phyloP scores from a whole-genome alignment of 2,888 invertebrate genomes.

The Drosophila monieri region DNA sequence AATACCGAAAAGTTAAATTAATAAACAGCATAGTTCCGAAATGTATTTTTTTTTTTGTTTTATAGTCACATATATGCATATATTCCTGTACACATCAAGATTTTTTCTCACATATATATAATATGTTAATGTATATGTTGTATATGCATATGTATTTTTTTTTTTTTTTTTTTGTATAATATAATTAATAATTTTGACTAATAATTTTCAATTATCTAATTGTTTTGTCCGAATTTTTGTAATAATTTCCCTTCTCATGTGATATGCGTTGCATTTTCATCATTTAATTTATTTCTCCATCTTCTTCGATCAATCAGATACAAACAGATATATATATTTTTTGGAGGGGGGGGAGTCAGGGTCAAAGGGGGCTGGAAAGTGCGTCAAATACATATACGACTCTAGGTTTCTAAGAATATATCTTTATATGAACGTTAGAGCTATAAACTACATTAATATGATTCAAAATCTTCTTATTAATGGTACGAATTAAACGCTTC shows the following conservation, averaged over 20 bases:
- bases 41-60: conserved; percentile 52
- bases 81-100: conserved; percentile 34
- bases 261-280: conserved; percentile 72
- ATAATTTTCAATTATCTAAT: conserved; percentile 81
- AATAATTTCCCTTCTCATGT: conserved; percentile 40
- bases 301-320: conserved; percentile 7
- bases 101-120: conserved; percentile 23
- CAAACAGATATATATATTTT: conserved; percentile 14
- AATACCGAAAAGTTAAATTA: conserved; percentile 82
- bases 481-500: conserved; percentile 25
- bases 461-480: conserved; percentile 55
- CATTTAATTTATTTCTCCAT: conserved; percentile 39
- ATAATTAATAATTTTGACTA: conserved; percentile 81
- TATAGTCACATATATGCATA: conserved; percentile 37
- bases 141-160: conserved; percentile 31
- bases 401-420: conserved; percentile 42
- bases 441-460: conserved; percentile 73
- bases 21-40: conserved; percentile 75
- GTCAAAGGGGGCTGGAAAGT: conserved; percentile 10
- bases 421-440: conserved; percentile 52
- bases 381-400: conserved; percentile 26
- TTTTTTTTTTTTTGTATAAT: conserved; percentile 43
- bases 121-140: conserved; percentile 51
- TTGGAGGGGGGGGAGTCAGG: conserved; percentile 4
- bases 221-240: conserved; percentile 39